Evolutionary conservation across 64 coral and sea anemone genomes (phyloP), one percentile per base, ranked within the genome.

Genomic region (Stichodactyla mertensii): DNA sequence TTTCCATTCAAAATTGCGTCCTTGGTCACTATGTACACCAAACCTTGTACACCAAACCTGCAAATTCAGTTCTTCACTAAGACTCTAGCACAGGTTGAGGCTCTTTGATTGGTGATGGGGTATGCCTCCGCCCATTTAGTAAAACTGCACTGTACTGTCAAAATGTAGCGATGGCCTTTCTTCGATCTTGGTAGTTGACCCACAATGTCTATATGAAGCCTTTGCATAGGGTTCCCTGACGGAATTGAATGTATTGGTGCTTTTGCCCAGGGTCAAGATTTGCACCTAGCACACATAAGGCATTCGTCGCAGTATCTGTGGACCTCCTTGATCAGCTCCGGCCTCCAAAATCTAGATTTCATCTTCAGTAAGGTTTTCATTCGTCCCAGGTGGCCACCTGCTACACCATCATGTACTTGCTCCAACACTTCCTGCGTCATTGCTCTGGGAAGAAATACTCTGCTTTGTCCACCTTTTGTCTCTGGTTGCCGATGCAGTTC

Each of bases 101-200:
- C 82, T 85, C 85, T 64, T 55, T 90, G 89, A 26, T 85, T 52
- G 10, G 52, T 82, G 14, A 90, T 26, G 5, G 89, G 64, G 12
- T 56, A 86, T 16, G 67, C 64, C 19, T 90, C 89, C 0, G 83
- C 66, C 89, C 89, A 90, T 16, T 90, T 90, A 0, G 89, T 85
- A 31, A 90, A 90, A 45, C 85, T 85, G 54, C 85, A 66, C 15
- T n/a, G 22, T 10, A 83, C 57, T 4, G 85, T 74, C 1, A 90
- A 55, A 6, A 90, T 52, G 55, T 64, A 64, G 3, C n/a, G 16
- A 6, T 64, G 16, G 2, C 82, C 10, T 15, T n/a, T n/a, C n/a
- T n/a, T n/a, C n/a, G n/a, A 20, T 28, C 36, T 55, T 66, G 84
- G 84, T 16, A 86, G 61, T 1, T 58, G 84, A 20, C 84, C 84